Base-by-base conservation (phyloP, 2,888 invertebrate genomes). In the Cephalotes varians region DNA sequence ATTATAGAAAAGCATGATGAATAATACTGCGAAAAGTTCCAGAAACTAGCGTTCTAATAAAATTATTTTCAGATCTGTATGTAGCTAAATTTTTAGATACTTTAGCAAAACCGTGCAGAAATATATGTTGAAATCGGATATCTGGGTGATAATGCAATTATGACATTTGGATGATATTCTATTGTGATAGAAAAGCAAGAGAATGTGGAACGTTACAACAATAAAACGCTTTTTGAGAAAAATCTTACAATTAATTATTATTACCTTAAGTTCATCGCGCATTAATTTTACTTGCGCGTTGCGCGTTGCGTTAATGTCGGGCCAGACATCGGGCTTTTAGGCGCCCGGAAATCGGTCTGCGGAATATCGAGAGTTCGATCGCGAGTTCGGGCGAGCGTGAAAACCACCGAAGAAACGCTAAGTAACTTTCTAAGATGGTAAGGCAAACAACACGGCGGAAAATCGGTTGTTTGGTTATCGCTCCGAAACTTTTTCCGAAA, bases 391-490 rank as follows among this genome's bases (percentile, higher is more conserved):
- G 9, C n/a, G 34, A 54, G 69, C 74, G 44, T 21, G 81, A 54
- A 54, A 83, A 79, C 62, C 49, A 44, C 51, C 28, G 15, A 10
- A 31, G 69, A 56, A 65, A 74, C 62, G 73, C 25, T 44, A 58
- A 62, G 56, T 81, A 83, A 83, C 82, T 81, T 28, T 62, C 49
- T 58, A 73, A 58, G 83, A 87, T 84, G 84, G 83, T 77, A 85
- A 69, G 64, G 84, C 58, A 88, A 88, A 88, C 83, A 88, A 77
- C 44, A 83, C 54, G 47, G 56, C 64, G 80, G 54, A 65, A 82
- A 86, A 85, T 82, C 85, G 73, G 25, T 56, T 88, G 83, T 88
- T 88, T 86, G 87, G 69, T 82, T 85, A 89, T 84, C 82, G 81
- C 88, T 88, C 4, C 65, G 74, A 86, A 86, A 89, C 86, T 85